Percentiles rank a stretch among this genome's conserved stretches.
Conservation (phyloP, 2,797 vertebrate species). For the Sebastes kiyomatsui region DNA sequence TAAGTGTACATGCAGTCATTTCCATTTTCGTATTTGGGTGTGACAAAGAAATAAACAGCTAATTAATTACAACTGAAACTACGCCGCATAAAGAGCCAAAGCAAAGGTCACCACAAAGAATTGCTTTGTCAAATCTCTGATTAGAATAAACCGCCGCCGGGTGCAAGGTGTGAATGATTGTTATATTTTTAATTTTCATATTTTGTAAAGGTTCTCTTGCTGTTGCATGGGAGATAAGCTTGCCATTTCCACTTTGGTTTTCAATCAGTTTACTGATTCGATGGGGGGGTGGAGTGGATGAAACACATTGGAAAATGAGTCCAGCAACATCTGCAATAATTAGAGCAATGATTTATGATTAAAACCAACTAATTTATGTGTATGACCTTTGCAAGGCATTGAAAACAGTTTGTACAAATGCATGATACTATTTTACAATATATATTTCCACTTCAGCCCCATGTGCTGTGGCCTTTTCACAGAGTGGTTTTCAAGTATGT, state of each 20-base stretch:
- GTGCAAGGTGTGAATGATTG: not conserved
- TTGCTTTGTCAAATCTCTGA: constrained; percentile 12
- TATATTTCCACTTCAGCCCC: not conserved
- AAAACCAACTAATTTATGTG: constrained; percentile 28
- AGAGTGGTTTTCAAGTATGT: constrained; percentile 17
- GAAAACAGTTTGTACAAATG: constrained; percentile 4
- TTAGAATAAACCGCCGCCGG: not conserved
- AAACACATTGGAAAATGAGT: not conserved
- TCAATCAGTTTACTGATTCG: not conserved
- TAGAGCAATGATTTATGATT: constrained; percentile 16
- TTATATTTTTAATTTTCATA: not conserved
- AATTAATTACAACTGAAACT: constrained; percentile 38
- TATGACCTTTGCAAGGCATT: not conserved
- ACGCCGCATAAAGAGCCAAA: constrained; percentile 21
- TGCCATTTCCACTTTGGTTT: constrained; percentile 10
- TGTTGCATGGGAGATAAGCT: not conserved
- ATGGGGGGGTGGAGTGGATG: not conserved
- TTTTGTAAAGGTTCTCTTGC: not conserved
- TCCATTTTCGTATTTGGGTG: not conserved
- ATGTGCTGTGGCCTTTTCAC: not conserved
- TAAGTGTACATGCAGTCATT: not conserved
- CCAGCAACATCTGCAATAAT: not conserved
- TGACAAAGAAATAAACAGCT: constrained; percentile 11
- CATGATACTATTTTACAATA: not conserved
- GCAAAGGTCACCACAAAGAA: constrained; percentile 39